Conservation (phyloP, 2,888 invertebrate species). For the Onthophagus sagittarius region DNA sequence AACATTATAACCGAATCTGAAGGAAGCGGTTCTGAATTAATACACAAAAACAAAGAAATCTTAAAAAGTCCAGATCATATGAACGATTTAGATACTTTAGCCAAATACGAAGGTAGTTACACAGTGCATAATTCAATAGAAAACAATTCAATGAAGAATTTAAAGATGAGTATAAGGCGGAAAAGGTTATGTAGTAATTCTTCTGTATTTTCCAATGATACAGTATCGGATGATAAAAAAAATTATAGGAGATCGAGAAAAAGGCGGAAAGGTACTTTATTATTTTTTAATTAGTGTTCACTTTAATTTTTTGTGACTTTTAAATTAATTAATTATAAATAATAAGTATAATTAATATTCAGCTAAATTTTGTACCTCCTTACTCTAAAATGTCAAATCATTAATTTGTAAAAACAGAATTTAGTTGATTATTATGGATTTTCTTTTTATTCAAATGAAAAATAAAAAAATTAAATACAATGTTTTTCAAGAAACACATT, state of each 20-base stretch:
- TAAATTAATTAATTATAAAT: too few relatives aligned
- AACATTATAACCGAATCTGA: slow-evolving; percentile 2
- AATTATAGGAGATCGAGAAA: slow-evolving; percentile 39
- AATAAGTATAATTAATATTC: too few relatives aligned
- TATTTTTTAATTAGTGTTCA: too few relatives aligned
- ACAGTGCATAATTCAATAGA: slow-evolving; percentile 34
- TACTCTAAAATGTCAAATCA: too few relatives aligned
- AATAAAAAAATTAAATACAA: too few relatives aligned
- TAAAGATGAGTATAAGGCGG: slow-evolving; percentile 46
- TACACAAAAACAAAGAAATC: neutral
- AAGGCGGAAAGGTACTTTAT: slow-evolving; percentile 44
- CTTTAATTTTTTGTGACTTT: too few relatives aligned
- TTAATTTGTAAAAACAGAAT: too few relatives aligned
- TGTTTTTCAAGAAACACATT: too few relatives aligned
- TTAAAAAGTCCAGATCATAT: slow-evolving; percentile 3
- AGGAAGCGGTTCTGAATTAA: too few relatives aligned
- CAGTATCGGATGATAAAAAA: slow-evolving; percentile 39
- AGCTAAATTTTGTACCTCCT: too few relatives aligned
- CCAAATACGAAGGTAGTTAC: slow-evolving; percentile 26
- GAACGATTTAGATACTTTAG: slow-evolving; percentile 2
- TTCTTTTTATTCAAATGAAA: too few relatives aligned
- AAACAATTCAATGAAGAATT: slow-evolving; percentile 44
- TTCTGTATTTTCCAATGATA: slow-evolving; percentile 45
- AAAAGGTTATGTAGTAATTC: slow-evolving; percentile 47
- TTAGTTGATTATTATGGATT: too few relatives aligned